Percentiles rank a stretch among this genome's conserved stretches.
phyloP scores from a whole-genome alignment of 2,888 invertebrate genomes.

The Theodoxus fluviatilis region DNA sequence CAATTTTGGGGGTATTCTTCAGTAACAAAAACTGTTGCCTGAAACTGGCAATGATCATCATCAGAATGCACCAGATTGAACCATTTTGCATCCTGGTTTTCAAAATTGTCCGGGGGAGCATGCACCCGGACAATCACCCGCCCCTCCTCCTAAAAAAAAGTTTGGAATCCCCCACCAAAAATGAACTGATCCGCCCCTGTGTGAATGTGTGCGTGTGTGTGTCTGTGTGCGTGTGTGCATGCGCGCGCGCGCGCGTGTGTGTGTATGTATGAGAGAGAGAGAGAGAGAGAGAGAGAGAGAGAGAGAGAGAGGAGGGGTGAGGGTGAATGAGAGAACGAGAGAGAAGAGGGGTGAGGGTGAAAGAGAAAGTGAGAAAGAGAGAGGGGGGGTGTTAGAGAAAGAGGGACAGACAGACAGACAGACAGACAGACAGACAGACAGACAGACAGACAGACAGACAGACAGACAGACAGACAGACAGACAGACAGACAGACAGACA shows the following conservation, averaged over 20 bases:
- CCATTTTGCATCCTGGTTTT: too few relatives aligned
- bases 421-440: conserved; percentile 8
- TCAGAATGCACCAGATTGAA: too few relatives aligned
- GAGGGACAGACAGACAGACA: neutral
- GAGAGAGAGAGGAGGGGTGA: neutral
- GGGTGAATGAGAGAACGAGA: neutral
- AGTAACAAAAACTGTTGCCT: too few relatives aligned
- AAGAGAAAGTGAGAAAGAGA: neutral
- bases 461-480: conserved; percentile 19
- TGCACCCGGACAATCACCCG: too few relatives aligned
- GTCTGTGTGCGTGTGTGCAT: conserved; percentile 33
- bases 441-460: conserved; percentile 9
- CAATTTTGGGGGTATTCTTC: too few relatives aligned
- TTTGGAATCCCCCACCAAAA: too few relatives aligned
- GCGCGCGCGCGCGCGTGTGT: conserved; percentile 29
- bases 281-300: neutral
- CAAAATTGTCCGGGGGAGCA: too few relatives aligned
- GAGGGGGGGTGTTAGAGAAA: too few relatives aligned
- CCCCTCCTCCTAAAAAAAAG: too few relatives aligned
- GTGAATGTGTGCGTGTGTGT: conserved; percentile 2
- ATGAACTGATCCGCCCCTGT: too few relatives aligned
- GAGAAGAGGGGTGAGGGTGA: neutral
- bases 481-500: conserved; percentile 13
- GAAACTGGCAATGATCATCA: too few relatives aligned
- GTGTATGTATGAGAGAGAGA: neutral